Evolutionary conservation across 2,888 invertebrate genomes (phyloP).

Genomic region (Azorinus chamasolen): DNA sequence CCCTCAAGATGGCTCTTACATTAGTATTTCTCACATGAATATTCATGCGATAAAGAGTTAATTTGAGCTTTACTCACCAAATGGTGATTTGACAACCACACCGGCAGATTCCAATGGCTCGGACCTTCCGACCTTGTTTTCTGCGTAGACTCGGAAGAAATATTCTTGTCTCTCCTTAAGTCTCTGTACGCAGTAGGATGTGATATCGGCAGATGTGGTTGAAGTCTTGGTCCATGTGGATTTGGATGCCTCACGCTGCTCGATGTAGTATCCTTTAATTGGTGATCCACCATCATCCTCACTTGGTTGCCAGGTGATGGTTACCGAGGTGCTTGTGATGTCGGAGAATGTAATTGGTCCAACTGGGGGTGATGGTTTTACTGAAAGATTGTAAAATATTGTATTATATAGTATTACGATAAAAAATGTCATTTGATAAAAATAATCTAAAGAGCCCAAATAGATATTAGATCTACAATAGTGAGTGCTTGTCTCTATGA

Average conservation of each 20-base stretch:
- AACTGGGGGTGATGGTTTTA: slow-evolving; percentile 78
- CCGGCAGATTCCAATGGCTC: slow-evolving; percentile 78
- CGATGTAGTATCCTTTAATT: slow-evolving; percentile 84
- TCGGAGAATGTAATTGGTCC: slow-evolving; percentile 82
- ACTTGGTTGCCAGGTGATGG: slow-evolving; percentile 89
- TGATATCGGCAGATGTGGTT: slow-evolving; percentile 91
- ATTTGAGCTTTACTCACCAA: slow-evolving; percentile 75
- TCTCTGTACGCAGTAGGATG: slow-evolving; percentile 81
- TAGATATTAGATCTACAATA: too few species aligned
- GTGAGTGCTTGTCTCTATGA: too few species aligned
- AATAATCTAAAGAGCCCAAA: too few species aligned
- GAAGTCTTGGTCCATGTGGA: slow-evolving; percentile 92
- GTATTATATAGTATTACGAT: too few species aligned
- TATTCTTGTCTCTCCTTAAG: slow-evolving; percentile 87
- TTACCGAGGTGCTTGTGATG: slow-evolving; percentile 78
- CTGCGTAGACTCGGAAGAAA: slow-evolving; percentile 84
- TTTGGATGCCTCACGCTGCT: slow-evolving; percentile 80
- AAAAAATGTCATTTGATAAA: too few species aligned
- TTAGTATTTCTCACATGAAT: too few species aligned
- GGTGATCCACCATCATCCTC: slow-evolving; percentile 95
- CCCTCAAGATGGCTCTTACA: too few species aligned
- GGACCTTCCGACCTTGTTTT: slow-evolving; percentile 82
- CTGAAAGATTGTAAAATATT: too few species aligned
- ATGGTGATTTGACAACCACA: slow-evolving; percentile 80
- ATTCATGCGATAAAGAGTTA: too few species aligned